Evolutionary conservation across 2,888 invertebrate genomes (phyloP).

Genomic region (Euplexia lucipara): DNA sequence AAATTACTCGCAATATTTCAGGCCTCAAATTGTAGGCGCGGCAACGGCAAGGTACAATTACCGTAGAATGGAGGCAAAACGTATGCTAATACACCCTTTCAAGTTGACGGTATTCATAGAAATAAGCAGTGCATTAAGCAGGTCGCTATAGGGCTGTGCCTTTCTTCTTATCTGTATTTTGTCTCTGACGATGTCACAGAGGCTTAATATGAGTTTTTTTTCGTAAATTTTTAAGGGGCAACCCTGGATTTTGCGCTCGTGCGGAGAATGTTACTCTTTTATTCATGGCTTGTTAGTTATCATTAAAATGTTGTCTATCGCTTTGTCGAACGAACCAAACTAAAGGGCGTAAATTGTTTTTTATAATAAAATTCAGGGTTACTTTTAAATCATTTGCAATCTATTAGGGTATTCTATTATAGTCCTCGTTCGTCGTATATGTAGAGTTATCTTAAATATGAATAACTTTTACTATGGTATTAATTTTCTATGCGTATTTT

Average conservation of each 20-base stretch:
- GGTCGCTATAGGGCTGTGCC: constrained; percentile 35
- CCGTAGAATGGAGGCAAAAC: constrained; percentile 44
- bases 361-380: no score
- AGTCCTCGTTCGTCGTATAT: no score
- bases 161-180: constrained; percentile 14
- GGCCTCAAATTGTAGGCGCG: constrained; percentile 35
- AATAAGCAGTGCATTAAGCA: constrained; percentile 55
- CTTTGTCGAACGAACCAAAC: constrained; percentile 8
- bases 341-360: no score
- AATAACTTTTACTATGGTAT: no score
- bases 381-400: no score
- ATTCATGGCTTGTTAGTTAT: constrained; percentile 13
- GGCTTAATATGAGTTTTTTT: neutral
- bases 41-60: constrained; percentile 44
- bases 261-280: constrained; percentile 1
- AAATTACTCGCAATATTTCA: constrained; percentile 33
- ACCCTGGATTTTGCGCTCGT: constrained; percentile 3
- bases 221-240: neutral
- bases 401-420: no score
- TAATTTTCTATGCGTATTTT: no score
- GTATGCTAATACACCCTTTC: constrained; percentile 63
- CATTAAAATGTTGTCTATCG: constrained; percentile 14
- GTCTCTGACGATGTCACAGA: neutral
- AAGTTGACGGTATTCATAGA: constrained; percentile 58
- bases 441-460: no score